Percentiles rank a stretch among this genome's conserved stretches.
These are phyloP conservation scores for Aleiodes sp. DNA, from an alignment of 1,140 invertebrate species.

Conservation along the genomic window DNA sequence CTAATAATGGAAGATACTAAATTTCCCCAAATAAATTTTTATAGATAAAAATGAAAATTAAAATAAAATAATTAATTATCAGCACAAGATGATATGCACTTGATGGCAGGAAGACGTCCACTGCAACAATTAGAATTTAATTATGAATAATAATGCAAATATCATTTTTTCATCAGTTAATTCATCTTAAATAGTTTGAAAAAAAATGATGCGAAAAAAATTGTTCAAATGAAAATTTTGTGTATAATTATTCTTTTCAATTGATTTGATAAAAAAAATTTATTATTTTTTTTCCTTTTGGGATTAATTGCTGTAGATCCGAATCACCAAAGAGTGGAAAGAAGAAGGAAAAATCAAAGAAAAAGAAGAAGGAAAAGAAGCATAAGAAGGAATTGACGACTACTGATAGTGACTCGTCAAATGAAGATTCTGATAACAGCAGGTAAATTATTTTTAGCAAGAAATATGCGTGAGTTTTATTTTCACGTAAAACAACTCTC, in stretches of 20 bases:
- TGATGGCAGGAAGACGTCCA: slow-evolving; percentile 61
- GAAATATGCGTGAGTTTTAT: too few relatives aligned
- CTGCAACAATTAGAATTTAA: slow-evolving; percentile 52
- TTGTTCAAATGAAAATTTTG: too few relatives aligned
- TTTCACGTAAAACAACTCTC: too few relatives aligned
- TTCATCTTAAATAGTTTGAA: too few relatives aligned
- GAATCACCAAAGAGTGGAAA: slow-evolving; percentile 57
- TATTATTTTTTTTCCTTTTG: slow-evolving; percentile 1
- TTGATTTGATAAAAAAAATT: too few relatives aligned
- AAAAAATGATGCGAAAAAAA: too few relatives aligned
- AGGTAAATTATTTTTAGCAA: too few relatives aligned
- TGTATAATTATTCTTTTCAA: neutral
- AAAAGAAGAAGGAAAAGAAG: slow-evolving; percentile 61
- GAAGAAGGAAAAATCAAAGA: slow-evolving; percentile 63
- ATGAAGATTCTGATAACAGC: slow-evolving; percentile 58
- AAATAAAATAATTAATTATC: slow-evolving; percentile 56
- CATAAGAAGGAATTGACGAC: slow-evolving; percentile 59
- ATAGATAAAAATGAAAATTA: neutral
- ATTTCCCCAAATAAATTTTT: neutral
- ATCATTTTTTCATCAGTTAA: slow-evolving; percentile 10
- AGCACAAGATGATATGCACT: slow-evolving; percentile 63
- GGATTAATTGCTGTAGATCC: slow-evolving; percentile 55
- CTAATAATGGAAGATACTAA: too few relatives aligned
- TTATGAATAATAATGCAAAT: slow-evolving; percentile 41
- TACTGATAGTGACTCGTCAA: slow-evolving; percentile 55